Evolutionary conservation across 2,888 invertebrate species (phyloP), one percentile per base, ranked within the genome.

Genomic region (Aleiodes leptofemur): DNA sequence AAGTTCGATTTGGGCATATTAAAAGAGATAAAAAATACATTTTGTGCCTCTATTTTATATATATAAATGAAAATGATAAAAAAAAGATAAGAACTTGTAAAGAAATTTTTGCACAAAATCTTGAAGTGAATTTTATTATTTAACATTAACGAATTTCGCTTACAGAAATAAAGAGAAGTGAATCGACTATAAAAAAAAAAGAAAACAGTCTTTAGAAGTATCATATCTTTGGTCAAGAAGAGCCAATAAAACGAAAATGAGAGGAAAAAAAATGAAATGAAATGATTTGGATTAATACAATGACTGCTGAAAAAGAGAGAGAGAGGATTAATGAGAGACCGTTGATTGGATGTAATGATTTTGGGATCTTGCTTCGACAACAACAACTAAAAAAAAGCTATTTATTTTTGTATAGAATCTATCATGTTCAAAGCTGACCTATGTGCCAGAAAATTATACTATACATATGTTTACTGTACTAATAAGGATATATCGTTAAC

Each of bases 341-440:
- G 76, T 77, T 56, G 73, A 76, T 77, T 70, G 51, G 71, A 76
- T 75, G 76, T 72, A 77, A 78, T 71, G 72, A 76, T 81, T 76
- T 79, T 43, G 43, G 80, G 75, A 81, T 82, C 78, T 77, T 82
- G 84, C 83, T 86, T 85, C 78, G 82, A 53, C 11, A 14, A 84
- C 85, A 83, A 82, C 83, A 83, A 23, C 23, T 1, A 23, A 23
- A 82, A 84, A 86, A 82, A 83, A 84, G 83, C 83, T 83, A 85
- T 85, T 88, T 88, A 88, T 88, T 88, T 88, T 88, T 88, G 84
- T 88, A 88, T 85, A 88, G 85, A 43, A 87, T 86, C 85, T 87
- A 85, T 82, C 81, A 84, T 78, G 69, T 80, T 78, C 81, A 85
- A 85, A 80, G 82, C 82, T 84, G 83, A 86, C 82, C 83, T 85